These are phyloP conservation scores for Clupea harengus DNA, from an alignment of 2,113 vertebrate genomes.

Conservation along the genomic window DNA sequence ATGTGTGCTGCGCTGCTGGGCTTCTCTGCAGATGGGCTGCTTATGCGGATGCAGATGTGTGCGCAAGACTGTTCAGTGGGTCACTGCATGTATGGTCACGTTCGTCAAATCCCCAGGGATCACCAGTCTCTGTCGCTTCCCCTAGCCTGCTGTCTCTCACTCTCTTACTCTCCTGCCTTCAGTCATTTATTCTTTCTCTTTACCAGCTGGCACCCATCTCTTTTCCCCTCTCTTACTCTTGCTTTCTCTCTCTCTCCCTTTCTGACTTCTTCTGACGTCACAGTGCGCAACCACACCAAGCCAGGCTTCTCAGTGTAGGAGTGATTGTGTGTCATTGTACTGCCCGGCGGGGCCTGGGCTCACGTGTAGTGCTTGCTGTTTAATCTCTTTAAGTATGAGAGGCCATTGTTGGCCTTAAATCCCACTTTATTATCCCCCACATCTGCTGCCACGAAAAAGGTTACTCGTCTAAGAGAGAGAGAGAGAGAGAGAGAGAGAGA, in stretches of 20 bases:
- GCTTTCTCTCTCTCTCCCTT: neutral
- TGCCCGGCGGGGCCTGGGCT: neutral
- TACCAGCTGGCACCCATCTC: neutral
- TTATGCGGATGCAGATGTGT: neutral
- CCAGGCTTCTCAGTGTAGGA: neutral
- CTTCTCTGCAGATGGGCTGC: neutral
- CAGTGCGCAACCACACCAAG: conserved; percentile 3
- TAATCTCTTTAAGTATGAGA: conserved; percentile 20
- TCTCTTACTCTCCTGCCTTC: neutral
- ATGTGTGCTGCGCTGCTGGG: conserved; percentile 32
- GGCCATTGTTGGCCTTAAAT: conserved; percentile 22
- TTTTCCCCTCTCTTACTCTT: neutral
- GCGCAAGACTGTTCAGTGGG: neutral
- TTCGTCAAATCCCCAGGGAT: neutral
- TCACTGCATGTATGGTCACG: neutral
- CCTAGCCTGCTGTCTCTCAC: neutral
- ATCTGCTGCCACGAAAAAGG: neutral
- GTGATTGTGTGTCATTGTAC: neutral
- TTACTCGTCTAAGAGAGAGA: neutral
- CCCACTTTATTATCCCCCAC: conserved; percentile 5
- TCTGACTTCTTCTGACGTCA: conserved; percentile 10
- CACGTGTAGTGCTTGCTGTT: conserved; percentile 1
- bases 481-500: neutral
- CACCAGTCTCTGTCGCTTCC: neutral
- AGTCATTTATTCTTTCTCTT: neutral